Evolutionary conservation across 2,797 vertebrate genomes (phyloP).

Genomic region (Hyperoplus lanceolatus): DNA sequence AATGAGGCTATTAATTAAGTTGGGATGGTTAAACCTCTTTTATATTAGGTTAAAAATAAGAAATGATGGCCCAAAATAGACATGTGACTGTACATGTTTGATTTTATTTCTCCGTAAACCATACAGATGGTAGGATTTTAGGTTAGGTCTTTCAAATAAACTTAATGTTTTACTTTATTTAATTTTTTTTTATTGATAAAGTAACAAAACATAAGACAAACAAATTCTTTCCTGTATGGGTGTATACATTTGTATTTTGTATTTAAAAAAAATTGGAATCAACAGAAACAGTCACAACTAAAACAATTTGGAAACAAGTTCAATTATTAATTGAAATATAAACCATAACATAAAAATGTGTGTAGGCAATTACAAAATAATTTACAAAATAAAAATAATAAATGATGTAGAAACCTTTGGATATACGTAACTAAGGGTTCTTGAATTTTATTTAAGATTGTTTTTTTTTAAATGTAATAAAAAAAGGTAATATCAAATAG

Average conservation of each 20-base stretch:
- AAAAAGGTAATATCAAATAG: background rate
- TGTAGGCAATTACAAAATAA: background rate
- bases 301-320: background rate
- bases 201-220: background rate
- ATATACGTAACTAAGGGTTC: background rate
- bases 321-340: background rate
- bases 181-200: background rate
- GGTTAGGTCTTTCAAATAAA: too few relatives aligned
- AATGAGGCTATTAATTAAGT: too few relatives aligned
- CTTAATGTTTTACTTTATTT: background rate
- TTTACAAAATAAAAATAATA: background rate
- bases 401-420: background rate
- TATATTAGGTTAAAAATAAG: too few relatives aligned
- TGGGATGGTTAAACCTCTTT: too few relatives aligned
- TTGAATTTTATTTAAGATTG: background rate
- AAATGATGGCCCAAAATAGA: background rate
- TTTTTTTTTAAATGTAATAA: background rate
- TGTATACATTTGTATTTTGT: too few relatives aligned
- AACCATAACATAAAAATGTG: background rate
- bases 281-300: background rate
- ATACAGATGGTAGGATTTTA: background rate
- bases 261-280: background rate
- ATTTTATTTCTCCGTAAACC: background rate
- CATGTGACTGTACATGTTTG: background rate
- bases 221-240: background rate